phyloP scores from a whole-genome alignment of 1,140 invertebrate genomes.

The Zaprionus ornatus region DNA sequence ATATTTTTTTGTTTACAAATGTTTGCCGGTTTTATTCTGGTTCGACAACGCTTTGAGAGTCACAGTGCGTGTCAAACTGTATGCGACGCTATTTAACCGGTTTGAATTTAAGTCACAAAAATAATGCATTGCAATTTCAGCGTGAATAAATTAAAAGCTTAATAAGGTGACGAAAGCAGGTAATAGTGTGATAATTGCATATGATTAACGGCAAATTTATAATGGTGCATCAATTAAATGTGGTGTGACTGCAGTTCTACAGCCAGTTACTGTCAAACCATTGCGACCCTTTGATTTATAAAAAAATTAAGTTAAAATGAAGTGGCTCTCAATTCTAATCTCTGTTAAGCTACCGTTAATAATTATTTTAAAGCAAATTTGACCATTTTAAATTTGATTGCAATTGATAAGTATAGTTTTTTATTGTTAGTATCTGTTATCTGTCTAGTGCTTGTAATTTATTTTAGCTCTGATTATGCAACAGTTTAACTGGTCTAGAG shows the following conservation, averaged over 20 bases:
- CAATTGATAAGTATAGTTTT: too few species aligned
- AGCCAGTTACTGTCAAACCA: not conserved
- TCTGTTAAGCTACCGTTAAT: too few species aligned
- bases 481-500: not conserved
- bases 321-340: too few species aligned
- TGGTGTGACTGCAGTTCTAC: not conserved
- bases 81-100: conserved; percentile 28
- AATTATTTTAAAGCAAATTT: too few species aligned
- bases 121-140: not conserved
- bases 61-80: conserved; percentile 22
- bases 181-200: not conserved
- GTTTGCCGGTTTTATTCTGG: conserved; percentile 40
- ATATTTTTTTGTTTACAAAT: conserved; percentile 33
- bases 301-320: not conserved
- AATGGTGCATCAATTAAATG: not conserved
- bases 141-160: conserved; percentile 5
- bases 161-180: not conserved
- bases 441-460: too few species aligned
- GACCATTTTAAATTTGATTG: too few species aligned
- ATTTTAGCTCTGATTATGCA: not conserved
- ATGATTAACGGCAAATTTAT: not conserved
- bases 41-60: conserved; percentile 22
- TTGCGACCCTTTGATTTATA: not conserved
- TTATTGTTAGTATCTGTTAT: too few species aligned
- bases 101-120: conserved; percentile 7